A percentile compares a stretch with the other conserved stretches of the same genome.
phyloP scores from a whole-genome alignment of 2,113 vertebrate species.

The Etheostoma cragini region DNA sequence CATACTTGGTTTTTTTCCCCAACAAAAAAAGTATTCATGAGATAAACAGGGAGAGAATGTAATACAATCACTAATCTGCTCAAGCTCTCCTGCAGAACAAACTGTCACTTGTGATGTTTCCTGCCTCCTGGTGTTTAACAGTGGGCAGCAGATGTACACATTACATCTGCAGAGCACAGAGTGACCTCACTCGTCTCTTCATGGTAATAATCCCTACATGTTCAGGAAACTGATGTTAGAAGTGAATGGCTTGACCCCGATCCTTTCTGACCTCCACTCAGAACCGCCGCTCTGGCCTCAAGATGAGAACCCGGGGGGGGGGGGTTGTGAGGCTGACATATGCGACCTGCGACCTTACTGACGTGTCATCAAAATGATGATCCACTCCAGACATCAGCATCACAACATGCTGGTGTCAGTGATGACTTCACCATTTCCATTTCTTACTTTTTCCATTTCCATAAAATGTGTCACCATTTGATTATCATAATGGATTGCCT shows the following conservation, averaged over 20 bases:
- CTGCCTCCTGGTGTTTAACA: constrained; percentile 21
- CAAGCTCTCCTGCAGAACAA: constrained; percentile 19
- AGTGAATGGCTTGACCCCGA: constrained; percentile 40
- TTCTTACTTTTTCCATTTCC: neutral
- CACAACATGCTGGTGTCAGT: neutral
- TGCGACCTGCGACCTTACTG: neutral
- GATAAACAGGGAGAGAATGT: constrained; percentile 21
- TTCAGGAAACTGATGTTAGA: constrained; percentile 53
- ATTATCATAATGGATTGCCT: neutral
- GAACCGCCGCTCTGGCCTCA: neutral
- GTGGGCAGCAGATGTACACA: constrained; percentile 21
- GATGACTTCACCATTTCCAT: constrained; percentile 2
- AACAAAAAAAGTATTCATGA: constrained; percentile 13
- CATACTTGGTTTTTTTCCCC: neutral
- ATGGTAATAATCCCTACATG: constrained; percentile 30
- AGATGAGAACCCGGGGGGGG: neutral
- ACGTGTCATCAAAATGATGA: constrained; percentile 31
- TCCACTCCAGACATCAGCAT: constrained; percentile 31
- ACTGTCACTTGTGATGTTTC: constrained; percentile 8
- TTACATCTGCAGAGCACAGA: constrained; percentile 29
- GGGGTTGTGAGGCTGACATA: neutral
- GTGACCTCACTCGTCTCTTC: constrained; percentile 27
- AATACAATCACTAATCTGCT: constrained; percentile 32
- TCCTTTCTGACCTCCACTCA: constrained; percentile 12
- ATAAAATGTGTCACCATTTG: neutral